Percentiles rank a stretch among this genome's conserved stretches.
These are phyloP conservation scores for Prolemur simus DNA, from an alignment of 2,113 vertebrate species.

Conservation along the genomic window DNA sequence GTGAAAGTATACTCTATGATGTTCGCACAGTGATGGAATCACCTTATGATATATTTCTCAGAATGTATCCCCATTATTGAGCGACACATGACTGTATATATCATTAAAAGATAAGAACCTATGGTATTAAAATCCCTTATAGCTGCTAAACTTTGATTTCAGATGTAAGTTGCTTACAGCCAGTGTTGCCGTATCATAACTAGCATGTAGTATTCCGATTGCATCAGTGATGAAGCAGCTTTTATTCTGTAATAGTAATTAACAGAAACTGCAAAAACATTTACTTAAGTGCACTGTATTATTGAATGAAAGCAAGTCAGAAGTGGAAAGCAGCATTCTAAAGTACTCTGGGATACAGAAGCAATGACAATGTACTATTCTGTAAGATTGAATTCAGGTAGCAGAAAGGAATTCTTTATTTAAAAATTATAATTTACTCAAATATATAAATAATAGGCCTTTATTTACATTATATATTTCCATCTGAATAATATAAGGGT, in stretches of 20 bases:
- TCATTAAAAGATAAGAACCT: slow-evolving; percentile 13
- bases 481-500: neutral
- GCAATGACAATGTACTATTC: neutral
- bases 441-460: neutral
- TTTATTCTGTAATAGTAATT: slow-evolving; percentile 4
- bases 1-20: neutral
- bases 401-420: neutral
- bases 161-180: neutral
- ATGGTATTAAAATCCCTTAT: neutral
- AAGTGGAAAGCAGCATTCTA: neutral
- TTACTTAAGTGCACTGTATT: neutral
- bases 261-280: neutral
- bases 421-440: neutral
- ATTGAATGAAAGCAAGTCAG: neutral
- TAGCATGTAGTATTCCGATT: neutral
- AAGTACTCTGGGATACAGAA: neutral
- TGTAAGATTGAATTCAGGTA: neutral
- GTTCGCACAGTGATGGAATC: neutral
- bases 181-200: neutral
- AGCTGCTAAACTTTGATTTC: neutral
- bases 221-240: neutral
- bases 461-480: neutral
- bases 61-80: neutral
- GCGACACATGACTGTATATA: neutral
- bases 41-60: neutral